These are phyloP conservation scores for Sarcophaga peregrina DNA, from an alignment of 1,140 invertebrate genomes.

Conservation along the genomic window DNA sequence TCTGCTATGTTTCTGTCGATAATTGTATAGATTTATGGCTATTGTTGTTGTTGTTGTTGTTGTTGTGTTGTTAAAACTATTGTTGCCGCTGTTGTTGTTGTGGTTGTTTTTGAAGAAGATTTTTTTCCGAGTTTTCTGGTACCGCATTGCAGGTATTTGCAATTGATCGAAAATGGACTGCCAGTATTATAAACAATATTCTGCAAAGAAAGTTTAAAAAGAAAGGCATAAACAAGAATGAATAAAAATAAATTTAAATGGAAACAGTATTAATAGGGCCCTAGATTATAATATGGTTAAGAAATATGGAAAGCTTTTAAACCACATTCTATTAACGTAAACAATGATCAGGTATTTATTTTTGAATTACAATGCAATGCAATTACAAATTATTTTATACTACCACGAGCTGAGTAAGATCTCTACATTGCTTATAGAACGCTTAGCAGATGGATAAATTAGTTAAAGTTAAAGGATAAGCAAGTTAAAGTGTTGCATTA, in stretches of 20 bases:
- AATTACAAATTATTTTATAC: background rate
- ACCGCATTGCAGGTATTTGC: constrained; percentile 38
- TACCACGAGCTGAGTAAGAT: too few relatives aligned
- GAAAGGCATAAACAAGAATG: background rate
- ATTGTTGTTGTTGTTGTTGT: constrained; percentile 28
- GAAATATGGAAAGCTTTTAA: background rate
- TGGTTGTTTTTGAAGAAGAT: constrained; percentile 14
- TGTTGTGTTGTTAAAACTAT: constrained; percentile 20
- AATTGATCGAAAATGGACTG: background rate
- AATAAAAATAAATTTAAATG: background rate
- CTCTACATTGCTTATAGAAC: too few relatives aligned
- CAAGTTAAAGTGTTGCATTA: too few relatives aligned
- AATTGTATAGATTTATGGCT: constrained; percentile 34
- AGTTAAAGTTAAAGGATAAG: too few relatives aligned
- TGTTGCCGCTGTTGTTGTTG: background rate
- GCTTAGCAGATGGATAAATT: too few relatives aligned
- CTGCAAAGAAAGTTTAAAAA: background rate
- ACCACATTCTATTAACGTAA: background rate
- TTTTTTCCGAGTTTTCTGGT: constrained; percentile 39
- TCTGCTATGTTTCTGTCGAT: constrained; percentile 9
- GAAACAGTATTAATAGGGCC: too few relatives aligned
- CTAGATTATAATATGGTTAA: background rate
- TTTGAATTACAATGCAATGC: background rate
- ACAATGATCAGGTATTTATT: background rate
- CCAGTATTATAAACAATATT: background rate